phyloP scores from a whole-genome alignment of 2,797 vertebrate species.

The Crocodylus rhombifer region DNA sequence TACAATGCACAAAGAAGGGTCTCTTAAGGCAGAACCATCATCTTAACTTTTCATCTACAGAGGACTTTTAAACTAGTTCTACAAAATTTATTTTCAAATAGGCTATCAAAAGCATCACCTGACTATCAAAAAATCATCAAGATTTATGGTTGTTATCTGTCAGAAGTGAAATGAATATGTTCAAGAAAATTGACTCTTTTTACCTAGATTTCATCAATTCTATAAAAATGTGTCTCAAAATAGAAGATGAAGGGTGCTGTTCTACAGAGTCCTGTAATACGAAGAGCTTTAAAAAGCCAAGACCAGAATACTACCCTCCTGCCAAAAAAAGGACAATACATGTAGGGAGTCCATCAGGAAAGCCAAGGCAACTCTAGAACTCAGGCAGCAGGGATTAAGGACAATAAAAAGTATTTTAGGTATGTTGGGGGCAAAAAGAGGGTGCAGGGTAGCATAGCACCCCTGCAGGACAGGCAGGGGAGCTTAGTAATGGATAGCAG shows the following conservation, averaged over 20 bases:
- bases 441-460: no score
- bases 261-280: not conserved
- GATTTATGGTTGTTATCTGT: not conserved
- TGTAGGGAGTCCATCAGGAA: no score
- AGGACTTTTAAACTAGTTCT: not conserved
- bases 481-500: no score
- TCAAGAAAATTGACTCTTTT: not conserved
- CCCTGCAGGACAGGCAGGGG: no score
- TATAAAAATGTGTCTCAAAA: not conserved
- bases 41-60: not conserved
- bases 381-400: no score
- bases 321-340: no score
- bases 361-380: no score
- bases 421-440: no score
- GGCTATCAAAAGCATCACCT: not conserved
- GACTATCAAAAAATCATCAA: not conserved
- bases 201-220: not conserved
- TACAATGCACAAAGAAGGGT: not conserved
- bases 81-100: not conserved
- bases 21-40: not conserved
- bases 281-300: not conserved
- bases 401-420: no score
- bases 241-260: not conserved
- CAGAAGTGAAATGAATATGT: not conserved
- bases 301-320: accelerated